These are phyloP conservation scores for Neotoma lepida DNA, from an alignment of 2,113 vertebrate genomes.

Conservation along the genomic window DNA sequence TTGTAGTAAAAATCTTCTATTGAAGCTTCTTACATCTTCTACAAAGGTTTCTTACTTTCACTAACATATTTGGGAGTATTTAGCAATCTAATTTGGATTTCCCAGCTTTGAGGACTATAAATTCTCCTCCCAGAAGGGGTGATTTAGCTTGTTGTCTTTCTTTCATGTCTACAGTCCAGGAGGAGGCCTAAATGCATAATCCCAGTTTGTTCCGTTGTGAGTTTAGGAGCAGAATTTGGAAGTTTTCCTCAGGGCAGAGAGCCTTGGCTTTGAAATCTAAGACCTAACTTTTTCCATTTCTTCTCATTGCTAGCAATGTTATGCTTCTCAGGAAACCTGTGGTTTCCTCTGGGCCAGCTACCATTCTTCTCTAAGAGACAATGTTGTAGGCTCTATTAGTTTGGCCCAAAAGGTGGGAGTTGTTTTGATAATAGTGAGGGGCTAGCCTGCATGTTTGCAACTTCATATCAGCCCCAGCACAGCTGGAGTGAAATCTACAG, in stretches of 20 bases:
- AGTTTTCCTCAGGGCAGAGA: not conserved
- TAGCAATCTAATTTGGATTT: not conserved
- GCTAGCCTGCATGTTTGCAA: not conserved
- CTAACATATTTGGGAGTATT: not conserved
- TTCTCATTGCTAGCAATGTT: not conserved
- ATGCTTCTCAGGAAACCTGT: not conserved
- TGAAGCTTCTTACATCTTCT: not conserved
- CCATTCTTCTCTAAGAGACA: not conserved
- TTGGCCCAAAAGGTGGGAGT: not conserved
- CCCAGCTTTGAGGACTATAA: not conserved
- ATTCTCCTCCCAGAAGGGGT: not conserved
- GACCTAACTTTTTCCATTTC: not conserved
- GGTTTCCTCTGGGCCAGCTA: not conserved
- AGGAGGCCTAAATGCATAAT: not conserved
- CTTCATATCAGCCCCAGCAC: too few relatives aligned
- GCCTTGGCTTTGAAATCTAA: not conserved
- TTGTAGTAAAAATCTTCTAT: not conserved
- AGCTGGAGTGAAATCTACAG: not conserved
- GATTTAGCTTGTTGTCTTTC: not conserved
- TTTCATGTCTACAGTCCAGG: not conserved
- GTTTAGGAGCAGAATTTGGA: not conserved
- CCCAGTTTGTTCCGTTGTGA: not conserved
- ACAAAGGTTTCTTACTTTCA: not conserved
- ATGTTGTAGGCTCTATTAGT: not conserved
- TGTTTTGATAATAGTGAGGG: not conserved